Evolutionary conservation across 2,888 invertebrate genomes (phyloP), one percentile per base, ranked within the genome.

Genomic region (Dendrolimus pini): DNA sequence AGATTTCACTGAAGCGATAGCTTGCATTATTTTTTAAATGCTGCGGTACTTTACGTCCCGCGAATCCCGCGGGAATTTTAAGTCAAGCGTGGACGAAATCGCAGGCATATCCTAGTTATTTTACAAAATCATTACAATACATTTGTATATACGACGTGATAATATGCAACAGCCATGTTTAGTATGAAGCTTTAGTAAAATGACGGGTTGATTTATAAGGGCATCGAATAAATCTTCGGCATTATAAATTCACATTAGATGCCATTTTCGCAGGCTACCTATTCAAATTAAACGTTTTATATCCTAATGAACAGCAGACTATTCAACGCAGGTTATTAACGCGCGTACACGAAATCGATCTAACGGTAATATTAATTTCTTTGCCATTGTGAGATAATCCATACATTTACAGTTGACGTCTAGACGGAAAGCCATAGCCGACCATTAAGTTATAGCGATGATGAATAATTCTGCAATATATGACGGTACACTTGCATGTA

Each of bases 381-480:
- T 66, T 65, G 62, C 58, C 60, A 60, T 61, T 56, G 63, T 57
- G n/a, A 63, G 70, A 65, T 70, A 66, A 72, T 72, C 72, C 68
- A 64, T 61, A 55, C 59, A 57, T 65, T 65, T 72, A 72, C 68
- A 71, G 72, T 54, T 56, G 56, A 55, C 60, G 72, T 72, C 72
- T 72, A 72, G 72, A 72, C 72, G 61, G 60, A 58, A 59, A 59
- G 60, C 64, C 63, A 64, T 68, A 62, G 58, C 62, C 59, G 30
- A 64, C 67, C 67, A 71, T 71, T 68, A 72, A 71, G 70, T 74
- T 68, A 65, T 70, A 66, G 71, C 69, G 63, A 66, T 72, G 72
- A 80, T 79, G 74, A 82, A 78, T 80, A 75, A 80, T 80, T 82
- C 77, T 68, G 73, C 77, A 66, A 76, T 75, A 71, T 70, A 65